Evolutionary conservation across 2,888 invertebrate species (phyloP).

Genomic region (Calameuta pallipes): DNA sequence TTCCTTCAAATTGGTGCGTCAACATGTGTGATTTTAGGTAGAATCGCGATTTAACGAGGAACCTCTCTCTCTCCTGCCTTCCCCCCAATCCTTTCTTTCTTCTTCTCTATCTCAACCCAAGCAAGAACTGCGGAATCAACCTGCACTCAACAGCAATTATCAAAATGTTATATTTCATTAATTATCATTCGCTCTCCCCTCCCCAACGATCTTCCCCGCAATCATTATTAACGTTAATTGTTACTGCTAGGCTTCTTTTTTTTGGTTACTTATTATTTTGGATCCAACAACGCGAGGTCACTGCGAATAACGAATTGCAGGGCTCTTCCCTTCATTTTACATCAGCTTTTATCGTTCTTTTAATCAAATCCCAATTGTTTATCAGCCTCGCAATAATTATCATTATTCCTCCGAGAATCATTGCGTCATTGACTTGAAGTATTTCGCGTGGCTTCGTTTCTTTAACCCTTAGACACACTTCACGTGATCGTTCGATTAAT

Average conservation of each 20-base stretch:
- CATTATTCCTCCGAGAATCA: background rate
- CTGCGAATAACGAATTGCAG: constrained; percentile 8
- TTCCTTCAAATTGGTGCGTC: constrained; percentile 16
- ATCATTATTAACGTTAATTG: background rate
- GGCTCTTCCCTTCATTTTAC: background rate
- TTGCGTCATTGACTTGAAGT: background rate
- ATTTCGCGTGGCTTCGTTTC: background rate
- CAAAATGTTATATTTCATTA: background rate
- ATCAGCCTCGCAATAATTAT: background rate
- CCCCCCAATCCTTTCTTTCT: background rate
- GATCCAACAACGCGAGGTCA: constrained; percentile 7
- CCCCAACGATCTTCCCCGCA: background rate
- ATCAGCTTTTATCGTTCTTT: background rate
- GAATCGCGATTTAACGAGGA: background rate
- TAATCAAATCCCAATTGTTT: background rate
- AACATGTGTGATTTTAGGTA: constrained; percentile 14
- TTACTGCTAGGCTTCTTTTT: background rate
- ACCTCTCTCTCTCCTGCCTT: background rate
- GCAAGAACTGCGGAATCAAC: background rate
- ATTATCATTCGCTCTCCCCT: background rate
- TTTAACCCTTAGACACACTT: background rate
- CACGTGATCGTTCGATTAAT: background rate
- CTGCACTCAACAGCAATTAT: background rate
- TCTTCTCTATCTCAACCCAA: background rate
- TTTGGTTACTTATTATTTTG: background rate